Base-by-base conservation (phyloP, 2,888 invertebrate genomes). In the Entomobrya multifasciata region DNA sequence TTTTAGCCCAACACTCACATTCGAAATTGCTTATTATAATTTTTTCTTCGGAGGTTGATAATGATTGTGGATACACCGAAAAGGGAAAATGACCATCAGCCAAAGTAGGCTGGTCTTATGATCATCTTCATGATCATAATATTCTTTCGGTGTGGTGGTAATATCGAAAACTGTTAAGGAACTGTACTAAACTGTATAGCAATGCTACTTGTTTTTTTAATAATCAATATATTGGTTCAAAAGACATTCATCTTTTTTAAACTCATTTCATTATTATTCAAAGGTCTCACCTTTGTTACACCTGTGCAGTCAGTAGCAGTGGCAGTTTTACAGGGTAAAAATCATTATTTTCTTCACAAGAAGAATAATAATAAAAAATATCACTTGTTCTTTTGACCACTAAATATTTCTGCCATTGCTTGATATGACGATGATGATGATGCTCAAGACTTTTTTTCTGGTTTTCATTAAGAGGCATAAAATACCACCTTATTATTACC, bases 401-500 rank as follows among this genome's bases (percentile, higher is more conserved):
- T 57, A 15, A 70, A 17, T 13, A 52, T 74, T 70, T 47, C 49
- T 70, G 70, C 72, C 44, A 52, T 25, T 72, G 72, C 27, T 30
- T 8, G 52, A 62, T 62, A 17, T 17, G n/a, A n/a, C n/a, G 36
- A 6, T 36, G 4, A 8, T 8, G 4, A 36, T 36, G 8, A 4
- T 36, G 36, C 8, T 36, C 36, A 8, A 76, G 27, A 74, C 55
- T 87, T 79, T 82, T 4, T 82, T 72, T 44, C 82, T 77, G 82
- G 87, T 82, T 87, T 76, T 82, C 77, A 78, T 87, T 86, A 86
- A 62, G 67, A 70, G n/a, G 70, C 67, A 72, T 81, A 87, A 67
- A 81, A 80, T 86, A 65, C 82, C 67, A 77, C 87, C 87, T 87
- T 87, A 82, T 86, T 86, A 86, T 87, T 87, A 81, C 80, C 60